These are phyloP conservation scores for Sphinx pinastri DNA, from an alignment of 2,888 invertebrate species.

Conservation along the genomic window DNA sequence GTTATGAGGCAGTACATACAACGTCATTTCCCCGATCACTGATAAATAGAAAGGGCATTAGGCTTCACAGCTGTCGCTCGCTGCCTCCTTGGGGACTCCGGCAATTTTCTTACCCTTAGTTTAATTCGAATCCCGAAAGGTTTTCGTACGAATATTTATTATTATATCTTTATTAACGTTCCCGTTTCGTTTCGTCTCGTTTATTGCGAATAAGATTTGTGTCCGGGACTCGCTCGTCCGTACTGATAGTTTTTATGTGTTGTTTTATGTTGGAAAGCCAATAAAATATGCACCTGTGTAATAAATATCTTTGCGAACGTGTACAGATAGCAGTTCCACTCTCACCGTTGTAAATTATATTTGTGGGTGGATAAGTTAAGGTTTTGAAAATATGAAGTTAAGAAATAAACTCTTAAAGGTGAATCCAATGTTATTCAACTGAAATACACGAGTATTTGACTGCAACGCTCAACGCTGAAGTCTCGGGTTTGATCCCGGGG, in stretches of 20 bases:
- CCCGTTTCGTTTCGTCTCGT: conserved; percentile 65
- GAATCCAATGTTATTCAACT: conserved; percentile 14
- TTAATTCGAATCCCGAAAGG: conserved; percentile 81
- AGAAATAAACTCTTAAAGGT: conserved; percentile 6
- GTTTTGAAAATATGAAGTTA: conserved; percentile 26
- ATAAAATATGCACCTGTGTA: conserved; percentile 68
- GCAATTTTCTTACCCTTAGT: conserved; percentile 82
- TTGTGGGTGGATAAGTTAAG: conserved; percentile 46
- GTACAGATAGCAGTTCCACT: conserved; percentile 58
- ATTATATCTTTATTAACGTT: conserved; percentile 82
- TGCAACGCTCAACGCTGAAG: no score
- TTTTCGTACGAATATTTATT: conserved; percentile 79
- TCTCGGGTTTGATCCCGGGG: no score
- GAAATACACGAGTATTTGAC: background rate
- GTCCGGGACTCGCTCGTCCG: conserved; percentile 49
- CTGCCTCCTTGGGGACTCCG: conserved; percentile 73
- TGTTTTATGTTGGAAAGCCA: conserved; percentile 62
- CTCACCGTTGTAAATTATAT: conserved; percentile 54
- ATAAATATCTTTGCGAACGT: conserved; percentile 61
- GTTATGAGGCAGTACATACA: conserved; percentile 55
- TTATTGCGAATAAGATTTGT: conserved; percentile 74
- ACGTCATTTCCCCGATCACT: conserved; percentile 66
- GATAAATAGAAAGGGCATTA: conserved; percentile 81
- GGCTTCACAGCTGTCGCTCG: conserved; percentile 77
- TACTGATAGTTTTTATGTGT: conserved; percentile 66